Base-by-base conservation (phyloP, 2,888 invertebrate species). In the Ectemnius continuus region DNA sequence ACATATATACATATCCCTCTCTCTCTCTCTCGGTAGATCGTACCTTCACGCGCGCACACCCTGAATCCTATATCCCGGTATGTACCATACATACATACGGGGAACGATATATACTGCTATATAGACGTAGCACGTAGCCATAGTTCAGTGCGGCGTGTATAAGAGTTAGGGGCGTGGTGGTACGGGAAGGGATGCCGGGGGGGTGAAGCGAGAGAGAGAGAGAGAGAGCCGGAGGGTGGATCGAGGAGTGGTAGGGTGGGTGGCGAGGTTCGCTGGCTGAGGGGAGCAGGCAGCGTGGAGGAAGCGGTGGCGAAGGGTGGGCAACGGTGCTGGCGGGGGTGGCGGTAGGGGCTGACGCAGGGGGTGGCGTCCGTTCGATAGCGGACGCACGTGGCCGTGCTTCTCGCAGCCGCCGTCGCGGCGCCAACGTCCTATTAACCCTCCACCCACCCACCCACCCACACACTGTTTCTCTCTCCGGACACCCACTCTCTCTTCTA, bases 361-460 rank as follows among this genome's bases (percentile, higher is more conserved):
- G 84, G 85, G 85, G 82, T 81, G 83, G 85, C 79, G 82, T 75
- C 83, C 87, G 90, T 90, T 90, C 90, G 89, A 90, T 90, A 91
- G 87, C 85, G 85, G 78, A 87, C 86, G 90, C 90, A 90, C 90
- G 91, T 91, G 90, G 90, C 84, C 85, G 82, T 75, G 86, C 81
- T 90, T 90, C 89, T 76, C 83, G 70, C 71, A 84, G 86, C 87
- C 88, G 90, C 90, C 90, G 85, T 83, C 75, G 88, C 76, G 90
- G 90, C 90, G 90, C 90, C 90, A 88, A 87, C 84, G 88, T 90
- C 85, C 87, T 84, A 89, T 89, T 88, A 86, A 80, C 78, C 76
- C 78, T 83, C 79, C 77, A 74, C 78, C 79, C 76, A 66, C 65
- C 75, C 68, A 47, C 73, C 74, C 73, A 75, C 69, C 67, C 74